A percentile compares a stretch with the other conserved stretches of the same genome.
phyloP scores from a whole-genome alignment of 2,113 vertebrate genomes.

The Chelonoidis abingdonii region DNA sequence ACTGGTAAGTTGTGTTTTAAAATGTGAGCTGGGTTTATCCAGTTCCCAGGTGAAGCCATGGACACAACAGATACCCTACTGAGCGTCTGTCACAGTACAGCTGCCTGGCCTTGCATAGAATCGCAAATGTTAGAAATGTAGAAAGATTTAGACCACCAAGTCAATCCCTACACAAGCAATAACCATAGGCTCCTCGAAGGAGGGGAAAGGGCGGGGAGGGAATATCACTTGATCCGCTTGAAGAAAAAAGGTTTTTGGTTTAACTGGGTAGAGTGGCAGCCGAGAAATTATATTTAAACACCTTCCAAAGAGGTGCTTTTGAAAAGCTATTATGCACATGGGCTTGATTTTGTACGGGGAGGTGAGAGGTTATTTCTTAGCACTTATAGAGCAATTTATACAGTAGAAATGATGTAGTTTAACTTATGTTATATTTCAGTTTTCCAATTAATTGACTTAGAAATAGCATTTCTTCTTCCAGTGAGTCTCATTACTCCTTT shows the following conservation, averaged over 20 bases:
- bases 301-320: background rate
- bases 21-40: background rate
- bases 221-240: background rate
- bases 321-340: background rate
- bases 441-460: background rate
- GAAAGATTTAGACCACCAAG: background rate
- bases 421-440: background rate
- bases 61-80: background rate
- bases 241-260: background rate
- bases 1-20: background rate
- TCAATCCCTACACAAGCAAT: background rate
- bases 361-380: background rate
- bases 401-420: background rate
- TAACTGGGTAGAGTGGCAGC: background rate
- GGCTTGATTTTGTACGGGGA: background rate
- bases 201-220: rapidly evolving
- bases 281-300: background rate
- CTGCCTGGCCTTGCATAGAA: background rate
- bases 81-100: background rate
- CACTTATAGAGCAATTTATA: background rate
- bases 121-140: background rate
- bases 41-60: background rate
- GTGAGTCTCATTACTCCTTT: background rate
- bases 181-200: background rate
- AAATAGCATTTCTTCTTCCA: background rate